Evolutionary conservation across 2,113 vertebrate species (phyloP), one percentile per base, ranked within the genome.

Genomic region (Clarias batrachus): DNA sequence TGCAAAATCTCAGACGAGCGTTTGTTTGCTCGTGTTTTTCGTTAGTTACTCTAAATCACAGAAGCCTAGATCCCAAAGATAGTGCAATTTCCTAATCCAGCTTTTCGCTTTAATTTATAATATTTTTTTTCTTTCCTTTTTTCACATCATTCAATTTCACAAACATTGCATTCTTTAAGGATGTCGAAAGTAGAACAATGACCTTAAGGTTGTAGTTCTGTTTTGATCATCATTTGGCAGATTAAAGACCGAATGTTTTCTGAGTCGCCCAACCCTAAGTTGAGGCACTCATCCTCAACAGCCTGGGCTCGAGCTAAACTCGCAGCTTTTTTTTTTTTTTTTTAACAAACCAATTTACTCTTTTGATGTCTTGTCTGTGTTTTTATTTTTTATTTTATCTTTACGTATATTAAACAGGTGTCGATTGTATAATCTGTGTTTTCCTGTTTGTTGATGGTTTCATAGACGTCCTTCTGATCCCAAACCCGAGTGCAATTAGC

Each of bases 381-480:
- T 68, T 78, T 12, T 30, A 1, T 14, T 19, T 52, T 23, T 2
- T 48, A 52, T 76, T n/a, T 77, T 27, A 77, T 7, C 17, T 37
- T 33, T 41, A 73, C 23, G 2, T 16, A 3, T 25, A 19, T n/a
- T 25, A 76, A 77, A 54, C 57, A 77, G 79, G 83, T 87, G 85
- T 59, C 52, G 56, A 21, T 81, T 86, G 66, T 83, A 48, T 81
- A 27, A 73, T 70, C 3, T n/a, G 63, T 74, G 59, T 86, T 86
- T 84, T 82, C 78, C 68, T 88, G 86, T 88, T 86, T 90, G 85
- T 83, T 88, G 84, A 89, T 85, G n/a, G 85, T 87, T 82, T 57
- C 82, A 60, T 89, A 83, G 71, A 25, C 65, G 66, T 85, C 70
- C 17, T 59, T 83, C 57, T 83, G 84, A 89, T 88, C 81, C 81